These are phyloP conservation scores for Petromus typicus DNA, from an alignment of 2,113 vertebrate genomes.

Conservation along the genomic window DNA sequence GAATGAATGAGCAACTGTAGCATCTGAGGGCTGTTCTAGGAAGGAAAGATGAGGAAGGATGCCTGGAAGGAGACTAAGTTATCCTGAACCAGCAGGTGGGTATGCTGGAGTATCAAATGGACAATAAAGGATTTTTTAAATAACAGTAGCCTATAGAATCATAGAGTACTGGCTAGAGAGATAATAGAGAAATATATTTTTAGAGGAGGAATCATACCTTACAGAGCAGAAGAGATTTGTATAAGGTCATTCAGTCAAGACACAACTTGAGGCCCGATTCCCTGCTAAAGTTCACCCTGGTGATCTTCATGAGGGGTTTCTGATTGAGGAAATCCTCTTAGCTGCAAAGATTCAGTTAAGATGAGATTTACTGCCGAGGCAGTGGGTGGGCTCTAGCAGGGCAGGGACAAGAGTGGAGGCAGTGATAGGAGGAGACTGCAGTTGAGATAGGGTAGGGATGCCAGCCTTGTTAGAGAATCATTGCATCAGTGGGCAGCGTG, in stretches of 20 bases:
- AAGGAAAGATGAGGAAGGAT: neutral
- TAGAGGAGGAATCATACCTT: neutral
- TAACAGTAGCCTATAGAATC: neutral
- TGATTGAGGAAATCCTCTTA: neutral
- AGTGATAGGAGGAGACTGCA: neutral
- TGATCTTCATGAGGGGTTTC: neutral
- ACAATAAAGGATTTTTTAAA: neutral
- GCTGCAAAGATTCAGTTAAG: neutral
- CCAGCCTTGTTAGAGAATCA: neutral
- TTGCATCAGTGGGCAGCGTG: fast-evolving
- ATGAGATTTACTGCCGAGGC: neutral
- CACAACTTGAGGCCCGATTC: neutral
- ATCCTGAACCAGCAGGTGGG: neutral
- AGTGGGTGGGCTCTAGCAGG: too few relatives aligned
- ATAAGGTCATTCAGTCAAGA: neutral
- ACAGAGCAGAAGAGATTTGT: neutral
- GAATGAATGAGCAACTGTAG: neutral
- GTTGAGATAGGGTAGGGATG: too few relatives aligned
- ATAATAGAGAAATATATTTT: neutral
- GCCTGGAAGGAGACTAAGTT: neutral
- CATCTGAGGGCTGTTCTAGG: neutral
- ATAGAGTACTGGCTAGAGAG: neutral
- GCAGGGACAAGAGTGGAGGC: fast-evolving
- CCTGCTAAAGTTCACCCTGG: neutral
- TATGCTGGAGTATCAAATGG: neutral